Evolutionary conservation across 1,140 invertebrate genomes (phyloP).

Genomic region (Rhizoglyphus robini): DNA sequence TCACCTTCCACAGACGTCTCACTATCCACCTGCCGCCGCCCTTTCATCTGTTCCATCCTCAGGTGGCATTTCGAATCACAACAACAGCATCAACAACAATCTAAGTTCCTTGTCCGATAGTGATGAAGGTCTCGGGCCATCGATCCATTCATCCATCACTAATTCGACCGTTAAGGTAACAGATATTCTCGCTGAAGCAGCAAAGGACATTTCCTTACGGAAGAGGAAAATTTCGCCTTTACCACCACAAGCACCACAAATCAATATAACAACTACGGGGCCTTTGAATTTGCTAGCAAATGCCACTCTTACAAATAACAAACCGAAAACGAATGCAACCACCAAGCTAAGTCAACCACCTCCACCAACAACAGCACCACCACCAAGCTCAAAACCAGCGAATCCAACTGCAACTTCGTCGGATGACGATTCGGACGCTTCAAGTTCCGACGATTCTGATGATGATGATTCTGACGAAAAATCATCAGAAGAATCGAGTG

Average conservation of each 20-base stretch:
- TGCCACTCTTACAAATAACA: too few relatives aligned
- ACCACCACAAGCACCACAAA: too few relatives aligned
- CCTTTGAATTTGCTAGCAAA: too few relatives aligned
- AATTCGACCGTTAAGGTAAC: slow-evolving; percentile 5
- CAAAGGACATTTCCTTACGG: too few relatives aligned
- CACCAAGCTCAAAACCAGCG: not conserved
- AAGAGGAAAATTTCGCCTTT: too few relatives aligned
- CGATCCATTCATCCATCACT: slow-evolving; percentile 5
- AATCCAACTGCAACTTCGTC: not conserved
- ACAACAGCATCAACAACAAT: not conserved
- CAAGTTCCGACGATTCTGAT: not conserved
- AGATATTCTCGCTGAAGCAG: slow-evolving; percentile 1
- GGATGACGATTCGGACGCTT: not conserved
- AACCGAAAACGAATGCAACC: not conserved
- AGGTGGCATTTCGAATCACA: too few relatives aligned
- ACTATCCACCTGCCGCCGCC: too few relatives aligned
- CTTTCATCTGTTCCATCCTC: too few relatives aligned
- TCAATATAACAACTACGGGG: too few relatives aligned
- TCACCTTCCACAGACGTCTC: not conserved
- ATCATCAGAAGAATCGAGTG: too few relatives aligned
- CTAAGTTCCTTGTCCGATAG: too few relatives aligned
- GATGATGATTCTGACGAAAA: not conserved
- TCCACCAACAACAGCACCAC: not conserved
- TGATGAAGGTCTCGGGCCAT: not conserved
- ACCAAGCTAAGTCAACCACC: not conserved